A percentile compares a stretch with the other conserved stretches of the same genome.
Evolutionary conservation across 1,140 invertebrate genomes (phyloP).

Genomic region (Ericerus pela): DNA sequence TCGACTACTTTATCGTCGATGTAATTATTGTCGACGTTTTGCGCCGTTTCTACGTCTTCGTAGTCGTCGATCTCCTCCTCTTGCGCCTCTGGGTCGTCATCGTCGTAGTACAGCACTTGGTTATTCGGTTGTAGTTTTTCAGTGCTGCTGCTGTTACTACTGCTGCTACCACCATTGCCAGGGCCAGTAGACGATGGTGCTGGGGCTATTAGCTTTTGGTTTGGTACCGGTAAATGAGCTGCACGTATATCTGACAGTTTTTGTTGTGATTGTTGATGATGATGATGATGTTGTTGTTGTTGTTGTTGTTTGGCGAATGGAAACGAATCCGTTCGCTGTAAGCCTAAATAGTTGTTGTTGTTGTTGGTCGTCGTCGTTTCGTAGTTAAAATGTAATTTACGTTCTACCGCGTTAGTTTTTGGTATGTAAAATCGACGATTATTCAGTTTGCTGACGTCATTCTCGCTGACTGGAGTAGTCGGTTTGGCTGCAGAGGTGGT

Average conservation of each 20-base stretch:
- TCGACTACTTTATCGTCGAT: slow-evolving; percentile 1
- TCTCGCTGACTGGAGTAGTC: background rate
- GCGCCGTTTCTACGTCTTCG: background rate
- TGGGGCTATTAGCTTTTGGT: background rate
- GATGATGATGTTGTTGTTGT: too few species aligned
- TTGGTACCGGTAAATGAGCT: background rate
- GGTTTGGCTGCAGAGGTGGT: background rate
- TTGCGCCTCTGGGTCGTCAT: background rate
- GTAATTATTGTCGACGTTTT: background rate
- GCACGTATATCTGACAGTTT: too few species aligned
- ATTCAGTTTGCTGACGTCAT: background rate
- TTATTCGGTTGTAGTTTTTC: too few species aligned
- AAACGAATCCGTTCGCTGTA: background rate
- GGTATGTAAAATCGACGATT: background rate
- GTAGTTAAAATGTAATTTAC: background rate
- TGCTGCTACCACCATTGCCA: background rate
- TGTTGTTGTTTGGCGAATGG: background rate
- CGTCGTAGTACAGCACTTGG: slow-evolving; percentile 2
- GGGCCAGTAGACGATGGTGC: background rate
- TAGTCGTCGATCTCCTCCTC: background rate
- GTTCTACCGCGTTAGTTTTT: background rate
- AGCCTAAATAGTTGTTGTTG: too few species aligned
- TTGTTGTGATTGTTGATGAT: too few species aligned
- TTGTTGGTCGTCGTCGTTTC: background rate
- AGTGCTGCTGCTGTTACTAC: background rate